A percentile compares a stretch with the other conserved stretches of the same genome.
phyloP scores from a whole-genome alignment of 2,113 vertebrate species.

The Tachysurus vachellii region DNA sequence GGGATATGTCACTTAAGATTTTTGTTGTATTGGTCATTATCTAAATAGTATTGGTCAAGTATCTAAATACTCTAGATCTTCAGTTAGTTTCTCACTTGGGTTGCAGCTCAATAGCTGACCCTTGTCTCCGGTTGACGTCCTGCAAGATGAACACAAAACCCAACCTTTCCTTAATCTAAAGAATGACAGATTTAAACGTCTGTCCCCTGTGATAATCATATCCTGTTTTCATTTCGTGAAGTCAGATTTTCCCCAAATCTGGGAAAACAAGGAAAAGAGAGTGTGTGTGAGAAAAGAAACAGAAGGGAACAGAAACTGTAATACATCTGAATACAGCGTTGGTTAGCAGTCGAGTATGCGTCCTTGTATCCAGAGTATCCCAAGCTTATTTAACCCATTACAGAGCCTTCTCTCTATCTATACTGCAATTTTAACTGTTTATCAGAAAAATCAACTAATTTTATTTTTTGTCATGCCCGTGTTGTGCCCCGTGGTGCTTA shows the following conservation, averaged over 20 bases:
- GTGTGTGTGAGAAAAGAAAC: not conserved
- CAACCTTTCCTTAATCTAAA: conserved; percentile 37
- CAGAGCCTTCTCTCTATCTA: not conserved
- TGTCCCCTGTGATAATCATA: conserved; percentile 51
- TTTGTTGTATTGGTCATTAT: no score
- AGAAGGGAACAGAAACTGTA: not conserved
- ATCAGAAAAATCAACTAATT: no score
- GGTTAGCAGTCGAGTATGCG: not conserved
- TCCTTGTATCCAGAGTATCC: not conserved
- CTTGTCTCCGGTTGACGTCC: conserved; percentile 41
- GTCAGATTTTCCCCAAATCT: conserved; percentile 30
- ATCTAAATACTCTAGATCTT: not conserved
- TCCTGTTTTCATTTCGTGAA: conserved; percentile 53
- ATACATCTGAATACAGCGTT: not conserved
- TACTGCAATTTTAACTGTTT: not conserved
- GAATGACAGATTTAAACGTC: conserved; percentile 62
- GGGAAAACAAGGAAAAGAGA: not conserved
- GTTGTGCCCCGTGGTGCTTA: no score
- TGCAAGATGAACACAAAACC: conserved; percentile 48
- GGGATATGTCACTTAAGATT: no score
- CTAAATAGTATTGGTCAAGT: no score
- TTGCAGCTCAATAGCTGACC: conserved; percentile 9
- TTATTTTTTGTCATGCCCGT: no score
- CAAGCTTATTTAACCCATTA: not conserved
- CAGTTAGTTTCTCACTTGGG: not conserved